These are phyloP conservation scores for Meiosimyza platycephala DNA, from an alignment of 2,888 invertebrate species.

Conservation along the genomic window DNA sequence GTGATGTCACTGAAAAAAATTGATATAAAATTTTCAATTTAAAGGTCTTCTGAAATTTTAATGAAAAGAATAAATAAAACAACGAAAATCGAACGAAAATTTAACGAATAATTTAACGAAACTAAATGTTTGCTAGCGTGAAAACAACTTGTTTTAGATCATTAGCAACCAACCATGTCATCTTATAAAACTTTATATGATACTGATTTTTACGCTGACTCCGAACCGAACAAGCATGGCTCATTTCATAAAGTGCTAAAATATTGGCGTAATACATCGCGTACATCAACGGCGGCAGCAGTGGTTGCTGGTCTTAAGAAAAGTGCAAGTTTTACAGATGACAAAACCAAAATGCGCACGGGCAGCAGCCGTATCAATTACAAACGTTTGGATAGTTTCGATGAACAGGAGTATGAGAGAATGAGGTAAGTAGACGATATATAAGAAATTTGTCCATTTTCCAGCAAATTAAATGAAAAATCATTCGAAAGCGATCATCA, in stretches of 20 bases:
- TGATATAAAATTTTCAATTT: too few relatives aligned
- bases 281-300: slow-evolving; percentile 48
- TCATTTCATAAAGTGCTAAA: slow-evolving; percentile 57
- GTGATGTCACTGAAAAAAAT: too few relatives aligned
- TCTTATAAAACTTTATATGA: slow-evolving; percentile 54
- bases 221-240: slow-evolving; percentile 36
- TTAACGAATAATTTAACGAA: too few relatives aligned
- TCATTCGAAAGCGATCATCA: background rate
- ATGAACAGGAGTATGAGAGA: slow-evolving; percentile 54
- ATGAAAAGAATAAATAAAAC: too few relatives aligned
- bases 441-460: background rate
- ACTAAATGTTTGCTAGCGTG: too few relatives aligned
- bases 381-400: slow-evolving; percentile 58
- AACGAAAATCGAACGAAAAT: too few relatives aligned
- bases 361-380: slow-evolving; percentile 47
- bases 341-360: slow-evolving; percentile 45
- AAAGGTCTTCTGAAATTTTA: too few relatives aligned
- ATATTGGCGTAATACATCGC: slow-evolving; percentile 60
- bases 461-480: background rate
- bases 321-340: slow-evolving; percentile 56
- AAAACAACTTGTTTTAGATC: too few relatives aligned
- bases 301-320: slow-evolving; percentile 51
- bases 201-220: slow-evolving; percentile 35
- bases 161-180: slow-evolving; percentile 46
- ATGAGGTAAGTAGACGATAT: slow-evolving; percentile 52